Conservation (phyloP, 2,797 vertebrate genomes). For the Typhlichthys subterraneus region DNA sequence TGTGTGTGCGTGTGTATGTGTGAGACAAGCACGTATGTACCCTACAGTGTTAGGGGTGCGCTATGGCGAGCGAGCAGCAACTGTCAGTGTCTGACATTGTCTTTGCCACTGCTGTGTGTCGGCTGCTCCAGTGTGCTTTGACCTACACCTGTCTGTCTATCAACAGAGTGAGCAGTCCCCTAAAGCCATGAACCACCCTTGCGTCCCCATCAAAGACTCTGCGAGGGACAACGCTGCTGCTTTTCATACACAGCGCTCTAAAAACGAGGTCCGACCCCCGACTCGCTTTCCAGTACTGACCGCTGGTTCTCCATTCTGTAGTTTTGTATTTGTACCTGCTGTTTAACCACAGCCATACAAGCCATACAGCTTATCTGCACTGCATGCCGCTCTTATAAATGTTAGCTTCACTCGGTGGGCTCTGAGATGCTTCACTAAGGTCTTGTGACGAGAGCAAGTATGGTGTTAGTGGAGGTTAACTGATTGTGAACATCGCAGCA, state of each 20-base stretch:
- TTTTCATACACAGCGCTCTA: slow-evolving; percentile 84
- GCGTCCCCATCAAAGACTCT: slow-evolving; percentile 84
- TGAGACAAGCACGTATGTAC: background rate
- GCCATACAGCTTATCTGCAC: slow-evolving; percentile 45
- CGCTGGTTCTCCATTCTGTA: slow-evolving; percentile 36
- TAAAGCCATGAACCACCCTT: slow-evolving; percentile 84
- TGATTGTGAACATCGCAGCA: too few relatives aligned
- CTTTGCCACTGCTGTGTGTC: slow-evolving; percentile 56
- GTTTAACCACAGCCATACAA: slow-evolving; percentile 21
- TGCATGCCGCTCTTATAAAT: slow-evolving; percentile 66
- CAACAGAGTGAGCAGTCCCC: slow-evolving; percentile 85
- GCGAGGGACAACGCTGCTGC: slow-evolving; percentile 82
- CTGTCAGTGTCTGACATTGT: slow-evolving; percentile 49
- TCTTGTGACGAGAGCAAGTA: slow-evolving; percentile 22
- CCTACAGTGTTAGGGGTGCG: background rate
- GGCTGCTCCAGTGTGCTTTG: slow-evolving; percentile 66
- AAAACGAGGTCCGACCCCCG: slow-evolving; percentile 82
- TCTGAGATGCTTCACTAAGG: slow-evolving; percentile 41
- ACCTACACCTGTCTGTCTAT: slow-evolving; percentile 60
- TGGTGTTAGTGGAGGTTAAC: background rate
- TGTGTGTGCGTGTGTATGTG: slow-evolving; percentile 4
- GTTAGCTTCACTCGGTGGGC: slow-evolving; percentile 46
- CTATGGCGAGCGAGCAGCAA: slow-evolving; percentile 24
- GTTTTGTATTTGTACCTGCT: slow-evolving; percentile 43
- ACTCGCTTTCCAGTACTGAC: slow-evolving; percentile 27